Conservation (phyloP, 2,888 invertebrate species). For the Thelaira solivaga region DNA sequence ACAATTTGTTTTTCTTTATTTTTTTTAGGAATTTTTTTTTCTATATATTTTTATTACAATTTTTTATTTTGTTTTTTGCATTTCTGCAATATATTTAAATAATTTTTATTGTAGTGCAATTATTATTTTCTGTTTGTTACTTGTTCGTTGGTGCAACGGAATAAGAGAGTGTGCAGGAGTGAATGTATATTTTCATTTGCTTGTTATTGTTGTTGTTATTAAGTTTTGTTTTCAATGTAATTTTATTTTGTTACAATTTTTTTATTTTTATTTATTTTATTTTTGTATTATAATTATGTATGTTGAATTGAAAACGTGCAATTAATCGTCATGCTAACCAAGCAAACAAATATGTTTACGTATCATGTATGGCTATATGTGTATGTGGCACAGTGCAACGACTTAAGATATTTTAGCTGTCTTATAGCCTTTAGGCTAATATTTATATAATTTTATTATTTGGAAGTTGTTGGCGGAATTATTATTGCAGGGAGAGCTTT, state of each 20-base stretch:
- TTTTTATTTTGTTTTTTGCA: conserved; percentile 25
- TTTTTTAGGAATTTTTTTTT: neutral
- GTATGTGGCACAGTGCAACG: conserved; percentile 44
- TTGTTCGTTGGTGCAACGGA: too few relatives aligned
- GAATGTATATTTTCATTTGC: neutral
- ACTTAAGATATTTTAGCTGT: neutral
- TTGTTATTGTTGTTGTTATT: conserved; percentile 15
- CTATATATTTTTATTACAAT: conserved; percentile 41
- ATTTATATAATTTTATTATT: too few relatives aligned
- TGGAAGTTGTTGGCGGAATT: too few relatives aligned
- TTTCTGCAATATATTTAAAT: conserved; percentile 55
- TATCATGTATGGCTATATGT: too few relatives aligned
- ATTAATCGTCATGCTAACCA: conserved; percentile 58
- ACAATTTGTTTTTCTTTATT: conserved; percentile 28
- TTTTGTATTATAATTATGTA: conserved; percentile 55
- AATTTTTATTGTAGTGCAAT: conserved; percentile 58
- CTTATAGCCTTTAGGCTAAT: too few relatives aligned
- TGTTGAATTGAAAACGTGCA: conserved; percentile 56
- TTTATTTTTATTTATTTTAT: conserved; percentile 7
- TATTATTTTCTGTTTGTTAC: conserved; percentile 40
- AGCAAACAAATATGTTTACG: conserved; percentile 32
- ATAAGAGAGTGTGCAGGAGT: too few relatives aligned
- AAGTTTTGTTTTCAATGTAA: conserved; percentile 41
- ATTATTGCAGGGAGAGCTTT: too few relatives aligned
- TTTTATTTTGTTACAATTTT: conserved; percentile 39